Percentiles rank a stretch among this genome's conserved stretches.
Evolutionary conservation across 2,113 vertebrate species (phyloP).

Genomic region (Ptyas mucosa): DNA sequence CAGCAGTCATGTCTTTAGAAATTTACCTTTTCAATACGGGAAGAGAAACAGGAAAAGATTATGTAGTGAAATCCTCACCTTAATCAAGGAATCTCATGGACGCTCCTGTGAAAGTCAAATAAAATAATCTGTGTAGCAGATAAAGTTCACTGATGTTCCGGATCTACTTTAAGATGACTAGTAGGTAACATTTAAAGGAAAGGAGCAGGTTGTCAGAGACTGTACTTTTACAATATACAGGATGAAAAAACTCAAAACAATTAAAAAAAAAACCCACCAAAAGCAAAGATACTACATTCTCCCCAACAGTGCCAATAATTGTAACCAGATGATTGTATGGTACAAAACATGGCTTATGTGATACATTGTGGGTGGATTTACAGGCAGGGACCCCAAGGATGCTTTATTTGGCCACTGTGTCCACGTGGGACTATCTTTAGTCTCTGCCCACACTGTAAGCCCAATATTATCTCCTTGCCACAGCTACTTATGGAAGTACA

Average conservation of each 20-base stretch:
- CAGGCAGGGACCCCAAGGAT: neutral
- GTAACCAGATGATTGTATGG: neutral
- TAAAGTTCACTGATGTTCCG: neutral
- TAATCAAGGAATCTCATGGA: neutral
- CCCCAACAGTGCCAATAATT: neutral
- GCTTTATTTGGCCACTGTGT: neutral
- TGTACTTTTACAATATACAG: neutral
- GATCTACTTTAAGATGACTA: neutral
- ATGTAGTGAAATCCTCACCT: neutral
- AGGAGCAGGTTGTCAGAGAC: neutral
- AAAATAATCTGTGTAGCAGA: neutral
- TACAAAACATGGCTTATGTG: neutral
- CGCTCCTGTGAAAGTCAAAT: neutral
- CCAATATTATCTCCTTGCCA: neutral
- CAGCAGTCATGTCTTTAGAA: neutral
- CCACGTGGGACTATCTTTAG: neutral
- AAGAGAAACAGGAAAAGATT: neutral
- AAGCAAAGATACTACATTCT: neutral
- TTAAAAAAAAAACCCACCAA: neutral
- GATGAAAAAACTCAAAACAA: neutral
- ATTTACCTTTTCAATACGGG: neutral
- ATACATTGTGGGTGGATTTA: neutral
- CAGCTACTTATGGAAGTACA: neutral
- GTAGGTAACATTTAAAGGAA: neutral
- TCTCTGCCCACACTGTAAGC: neutral